Evolutionary conservation across 2,113 vertebrate species (phyloP).

Genomic region (Mystacornis crossleyi): DNA sequence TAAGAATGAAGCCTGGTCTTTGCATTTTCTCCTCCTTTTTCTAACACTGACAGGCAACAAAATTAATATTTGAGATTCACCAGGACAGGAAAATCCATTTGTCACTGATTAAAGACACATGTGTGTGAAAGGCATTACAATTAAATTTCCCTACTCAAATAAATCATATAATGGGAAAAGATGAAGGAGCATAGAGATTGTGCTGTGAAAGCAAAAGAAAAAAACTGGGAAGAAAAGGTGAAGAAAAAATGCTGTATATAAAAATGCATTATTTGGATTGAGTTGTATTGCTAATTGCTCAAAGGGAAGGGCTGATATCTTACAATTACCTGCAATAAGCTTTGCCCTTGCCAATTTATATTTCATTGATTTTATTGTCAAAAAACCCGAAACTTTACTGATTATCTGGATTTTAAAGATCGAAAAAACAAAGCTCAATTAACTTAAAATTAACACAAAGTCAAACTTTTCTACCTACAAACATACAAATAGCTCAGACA

Average conservation of each 20-base stretch:
- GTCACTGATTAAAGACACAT: not conserved
- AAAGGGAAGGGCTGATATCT: not conserved
- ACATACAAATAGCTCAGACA: not conserved
- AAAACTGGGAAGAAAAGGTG: not conserved
- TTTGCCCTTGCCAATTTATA: not conserved
- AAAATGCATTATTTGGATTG: not conserved
- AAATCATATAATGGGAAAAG: not conserved
- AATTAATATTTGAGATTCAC: not conserved
- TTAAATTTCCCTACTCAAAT: not conserved
- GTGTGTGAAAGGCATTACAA: not conserved
- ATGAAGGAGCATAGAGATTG: not conserved
- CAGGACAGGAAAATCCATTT: constrained; percentile 4
- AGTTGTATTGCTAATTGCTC: not conserved
- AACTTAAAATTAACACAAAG: not conserved
- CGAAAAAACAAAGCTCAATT: not conserved
- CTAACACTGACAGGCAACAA: not conserved
- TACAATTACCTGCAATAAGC: not conserved
- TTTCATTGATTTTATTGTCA: not conserved
- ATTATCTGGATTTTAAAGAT: not conserved
- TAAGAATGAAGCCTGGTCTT: not conserved
- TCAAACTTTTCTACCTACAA: not conserved
- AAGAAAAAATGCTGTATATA: not conserved
- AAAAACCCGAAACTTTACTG: not conserved
- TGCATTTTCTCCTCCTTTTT: not conserved
- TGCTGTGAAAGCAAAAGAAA: not conserved